phyloP scores from a whole-genome alignment of 2,888 invertebrate genomes.

The Criorhina ranunculi region DNA sequence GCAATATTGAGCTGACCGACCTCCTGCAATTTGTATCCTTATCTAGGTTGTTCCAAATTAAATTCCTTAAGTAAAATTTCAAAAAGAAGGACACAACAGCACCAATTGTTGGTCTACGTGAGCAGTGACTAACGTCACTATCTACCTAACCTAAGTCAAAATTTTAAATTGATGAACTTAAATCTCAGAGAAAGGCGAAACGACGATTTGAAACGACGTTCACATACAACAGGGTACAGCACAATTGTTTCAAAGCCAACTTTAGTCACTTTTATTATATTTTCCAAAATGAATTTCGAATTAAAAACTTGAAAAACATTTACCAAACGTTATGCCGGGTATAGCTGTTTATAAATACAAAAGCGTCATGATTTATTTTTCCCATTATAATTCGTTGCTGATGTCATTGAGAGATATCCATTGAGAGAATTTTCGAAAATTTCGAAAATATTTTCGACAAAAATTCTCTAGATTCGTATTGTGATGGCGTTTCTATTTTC shows the following conservation, averaged over 20 bases:
- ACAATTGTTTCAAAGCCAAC: neutral
- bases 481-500: conserved; percentile 22
- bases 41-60: no score
- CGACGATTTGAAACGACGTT: no score
- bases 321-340: conserved; percentile 8
- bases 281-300: neutral
- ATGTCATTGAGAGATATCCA: conserved; percentile 44
- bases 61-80: no score
- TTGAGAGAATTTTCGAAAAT: conserved; percentile 13
- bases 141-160: no score
- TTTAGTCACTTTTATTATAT: neutral
- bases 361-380: conserved; percentile 43
- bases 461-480: conserved; percentile 17
- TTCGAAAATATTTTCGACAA: conserved; percentile 20
- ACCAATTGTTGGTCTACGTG: no score
- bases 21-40: no score
- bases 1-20: no score
- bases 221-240: neutral
- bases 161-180: no score
- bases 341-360: conserved; percentile 47
- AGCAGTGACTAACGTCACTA: no score
- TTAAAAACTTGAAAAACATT: conserved; percentile 1
- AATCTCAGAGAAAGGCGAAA: no score
- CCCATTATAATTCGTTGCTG: conserved; percentile 38
- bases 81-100: no score